phyloP scores from a whole-genome alignment of 2,888 invertebrate genomes.

The Lepidochrysops patricia region DNA sequence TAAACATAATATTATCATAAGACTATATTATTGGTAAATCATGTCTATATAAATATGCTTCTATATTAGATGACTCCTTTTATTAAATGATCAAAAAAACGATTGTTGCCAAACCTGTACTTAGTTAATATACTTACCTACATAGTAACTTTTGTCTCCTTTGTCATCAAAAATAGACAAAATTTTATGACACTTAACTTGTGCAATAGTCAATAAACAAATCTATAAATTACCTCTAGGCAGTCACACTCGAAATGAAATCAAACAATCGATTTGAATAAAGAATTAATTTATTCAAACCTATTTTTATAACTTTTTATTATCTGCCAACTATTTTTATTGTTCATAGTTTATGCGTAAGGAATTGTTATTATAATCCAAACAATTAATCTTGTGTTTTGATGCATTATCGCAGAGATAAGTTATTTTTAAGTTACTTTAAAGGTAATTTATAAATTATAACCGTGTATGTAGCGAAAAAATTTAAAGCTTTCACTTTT shows the following conservation, averaged over 20 bases:
- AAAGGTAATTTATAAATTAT: conserved; percentile 38
- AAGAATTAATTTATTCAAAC: conserved; percentile 64
- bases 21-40: no score
- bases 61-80: no score
- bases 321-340: conserved; percentile 62
- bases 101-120: no score
- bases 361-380: conserved; percentile 50
- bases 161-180: neutral
- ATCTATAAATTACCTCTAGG: conserved; percentile 21
- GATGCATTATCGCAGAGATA: conserved; percentile 31
- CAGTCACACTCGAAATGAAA: conserved; percentile 22
- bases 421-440: conserved; percentile 20
- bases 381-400: conserved; percentile 59
- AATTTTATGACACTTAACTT: conserved; percentile 1
- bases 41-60: no score
- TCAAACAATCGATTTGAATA: conserved; percentile 22
- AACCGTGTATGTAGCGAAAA: conserved; percentile 25
- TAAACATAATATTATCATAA: no score
- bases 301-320: conserved; percentile 70
- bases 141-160: no score
- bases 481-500: neutral
- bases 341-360: conserved; percentile 34
- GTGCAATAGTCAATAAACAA: conserved; percentile 14
- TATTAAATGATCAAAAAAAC: no score
- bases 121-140: no score